Evolutionary conservation across 1,140 invertebrate species (phyloP).

Genomic region (Papilio glaucus): DNA sequence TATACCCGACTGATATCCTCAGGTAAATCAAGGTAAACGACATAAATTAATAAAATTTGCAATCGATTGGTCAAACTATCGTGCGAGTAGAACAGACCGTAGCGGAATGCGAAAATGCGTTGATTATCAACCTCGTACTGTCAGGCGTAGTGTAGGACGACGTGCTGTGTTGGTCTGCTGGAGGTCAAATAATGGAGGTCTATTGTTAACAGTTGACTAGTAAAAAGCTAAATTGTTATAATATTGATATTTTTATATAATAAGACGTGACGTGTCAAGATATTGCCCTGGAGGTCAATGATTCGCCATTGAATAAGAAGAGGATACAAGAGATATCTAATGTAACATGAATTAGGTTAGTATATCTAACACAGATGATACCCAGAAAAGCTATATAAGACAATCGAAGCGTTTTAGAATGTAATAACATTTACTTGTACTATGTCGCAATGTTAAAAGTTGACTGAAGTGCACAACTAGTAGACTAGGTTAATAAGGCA

Average conservation of each 20-base stretch:
- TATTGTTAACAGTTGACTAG: background rate
- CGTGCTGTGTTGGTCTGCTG: background rate
- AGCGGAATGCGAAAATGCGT: slow-evolving; percentile 11
- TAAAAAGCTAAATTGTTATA: background rate
- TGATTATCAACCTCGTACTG: background rate
- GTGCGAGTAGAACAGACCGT: background rate
- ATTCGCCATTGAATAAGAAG: too few relatives aligned
- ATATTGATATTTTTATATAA: too few relatives aligned
- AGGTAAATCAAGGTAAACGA: background rate
- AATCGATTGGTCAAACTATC: background rate
- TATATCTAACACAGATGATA: background rate
- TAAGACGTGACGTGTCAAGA: too few relatives aligned
- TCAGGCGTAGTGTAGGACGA: slow-evolving; percentile 7
- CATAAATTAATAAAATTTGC: background rate
- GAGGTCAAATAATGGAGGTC: background rate
- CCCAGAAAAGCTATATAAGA: background rate
- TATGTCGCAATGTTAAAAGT: too few relatives aligned
- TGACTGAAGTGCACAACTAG: too few relatives aligned
- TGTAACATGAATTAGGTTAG: too few relatives aligned
- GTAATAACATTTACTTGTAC: too few relatives aligned
- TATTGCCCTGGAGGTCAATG: too few relatives aligned
- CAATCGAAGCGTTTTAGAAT: too few relatives aligned
- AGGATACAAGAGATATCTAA: too few relatives aligned
- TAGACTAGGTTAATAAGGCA: too few relatives aligned
- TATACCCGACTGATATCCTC: background rate